These are phyloP conservation scores for Malthinus seriepunctatus DNA, from an alignment of 2,888 invertebrate species.

Conservation along the genomic window DNA sequence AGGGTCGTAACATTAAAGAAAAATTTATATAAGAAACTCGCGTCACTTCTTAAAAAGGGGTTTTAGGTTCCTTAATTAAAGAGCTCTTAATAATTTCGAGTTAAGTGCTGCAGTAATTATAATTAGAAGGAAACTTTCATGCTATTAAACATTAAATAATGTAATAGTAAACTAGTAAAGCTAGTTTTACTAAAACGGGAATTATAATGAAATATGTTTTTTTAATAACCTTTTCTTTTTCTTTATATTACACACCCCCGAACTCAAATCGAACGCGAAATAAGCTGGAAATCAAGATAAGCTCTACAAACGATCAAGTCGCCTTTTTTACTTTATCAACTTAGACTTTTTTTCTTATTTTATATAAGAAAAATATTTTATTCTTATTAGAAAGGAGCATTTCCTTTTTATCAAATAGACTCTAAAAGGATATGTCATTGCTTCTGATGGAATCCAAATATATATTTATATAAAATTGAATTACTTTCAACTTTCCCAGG, in stretches of 20 bases:
- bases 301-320: slow-evolving; percentile 11
- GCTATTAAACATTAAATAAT: no score
- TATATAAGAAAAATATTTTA: slow-evolving; percentile 15
- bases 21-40: no score
- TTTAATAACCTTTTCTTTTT: neutral
- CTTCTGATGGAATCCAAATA: slow-evolving; percentile 16
- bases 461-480: slow-evolving; percentile 20
- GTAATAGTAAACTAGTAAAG: no score
- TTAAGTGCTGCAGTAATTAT: no score
- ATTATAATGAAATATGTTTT: no score
- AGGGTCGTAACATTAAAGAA: no score
- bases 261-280: slow-evolving; percentile 8
- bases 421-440: slow-evolving; percentile 23
- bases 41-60: no score
- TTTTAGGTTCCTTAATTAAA: no score
- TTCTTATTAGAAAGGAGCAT: slow-evolving; percentile 15
- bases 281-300: slow-evolving; percentile 16
- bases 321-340: slow-evolving; percentile 12
- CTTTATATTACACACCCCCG: neutral
- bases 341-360: slow-evolving; percentile 11
- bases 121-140: no score
- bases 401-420: slow-evolving; percentile 9
- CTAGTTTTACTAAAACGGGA: no score
- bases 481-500: slow-evolving; percentile 18
- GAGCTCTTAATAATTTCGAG: no score